Base-by-base conservation (phyloP, 2,113 vertebrate species). In the Gallinago jamesoni region DNA sequence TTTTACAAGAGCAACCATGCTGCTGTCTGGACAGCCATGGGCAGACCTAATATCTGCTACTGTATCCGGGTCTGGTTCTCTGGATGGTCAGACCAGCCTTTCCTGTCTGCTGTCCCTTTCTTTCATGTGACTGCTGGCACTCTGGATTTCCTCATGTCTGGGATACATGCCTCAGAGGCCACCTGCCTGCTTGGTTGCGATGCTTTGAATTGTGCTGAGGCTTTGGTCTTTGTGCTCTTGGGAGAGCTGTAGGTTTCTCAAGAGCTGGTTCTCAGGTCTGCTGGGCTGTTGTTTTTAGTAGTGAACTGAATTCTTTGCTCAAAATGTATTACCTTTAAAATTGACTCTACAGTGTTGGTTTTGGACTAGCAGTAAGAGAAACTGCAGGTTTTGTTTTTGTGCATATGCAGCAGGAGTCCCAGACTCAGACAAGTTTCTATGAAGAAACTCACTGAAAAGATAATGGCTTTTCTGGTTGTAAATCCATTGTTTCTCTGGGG, bases 121-220 rank as follows among this genome's bases (percentile, higher is more conserved):
- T 62, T 60, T 11, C 18, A 28, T 0, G 0, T 1, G 2, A 20
- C 59, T 92, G 68, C 53, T 80, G 56, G 24, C 12, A 8, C 41
- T 50, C 27, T 25, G 69, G 6, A 3, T 41, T 77, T 90, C 55
- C 50, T 77, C 10, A 5, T 1, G 5, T 11, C 33, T 62, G 21
- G 13, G 7, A 11, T 21, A 19, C 8, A 24, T 70, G 21, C 14
- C 23, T n/a, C 25, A 11, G 86, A 43, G 39, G 25, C 22, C 24
- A 13, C 15, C 33, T 77, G 12, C 30, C n/a, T 56, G 10, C 50
- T 37, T 28, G 22, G 3, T 12, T 63, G 47, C 10, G 9, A 16
- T 67, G 47, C 22, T n/a, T 20, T 0, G 2, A 15, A 28, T 23
- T 7, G 11, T 66, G 33, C 45, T 41, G 30, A 68, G 59, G 12